Percentiles rank a stretch among this genome's conserved stretches.
Evolutionary conservation across 2,113 vertebrate genomes (phyloP).

Genomic region (Pollimyrus isidori): DNA sequence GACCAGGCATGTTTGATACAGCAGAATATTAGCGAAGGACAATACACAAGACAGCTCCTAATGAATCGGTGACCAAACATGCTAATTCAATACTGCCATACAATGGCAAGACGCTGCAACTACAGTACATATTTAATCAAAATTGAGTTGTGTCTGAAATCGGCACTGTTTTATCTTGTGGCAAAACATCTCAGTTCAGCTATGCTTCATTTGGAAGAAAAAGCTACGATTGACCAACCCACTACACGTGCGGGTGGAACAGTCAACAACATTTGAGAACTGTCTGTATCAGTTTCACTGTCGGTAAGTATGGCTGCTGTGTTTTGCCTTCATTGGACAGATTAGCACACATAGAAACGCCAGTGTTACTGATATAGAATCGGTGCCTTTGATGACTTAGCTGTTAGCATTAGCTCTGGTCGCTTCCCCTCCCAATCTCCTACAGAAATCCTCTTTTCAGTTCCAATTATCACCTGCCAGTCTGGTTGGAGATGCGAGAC

Average conservation of each 20-base stretch:
- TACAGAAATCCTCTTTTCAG: not conserved
- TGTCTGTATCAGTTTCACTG: not conserved
- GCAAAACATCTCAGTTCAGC: not conserved
- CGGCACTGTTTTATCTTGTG: not conserved
- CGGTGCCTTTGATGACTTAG: not conserved
- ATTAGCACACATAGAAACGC: not conserved
- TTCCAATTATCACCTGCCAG: constrained; percentile 20
- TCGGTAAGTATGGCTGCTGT: not conserved
- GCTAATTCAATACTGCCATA: not conserved
- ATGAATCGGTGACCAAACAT: not conserved
- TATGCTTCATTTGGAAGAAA: not conserved
- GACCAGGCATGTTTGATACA: not conserved
- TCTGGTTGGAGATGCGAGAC: not conserved
- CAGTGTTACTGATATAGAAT: not conserved
- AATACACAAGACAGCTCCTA: not conserved
- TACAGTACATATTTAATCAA: not conserved
- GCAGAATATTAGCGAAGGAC: not conserved
- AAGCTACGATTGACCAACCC: not conserved
- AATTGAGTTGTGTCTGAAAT: not conserved
- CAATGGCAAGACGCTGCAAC: not conserved
- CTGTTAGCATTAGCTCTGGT: not conserved
- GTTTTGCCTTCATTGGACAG: not conserved
- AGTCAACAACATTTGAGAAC: not conserved
- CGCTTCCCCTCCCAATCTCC: not conserved
- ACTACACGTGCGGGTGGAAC: not conserved